Percentiles rank a stretch among this genome's conserved stretches.
phyloP scores from a whole-genome alignment of 2,797 vertebrate species.

The Apogon talboti region DNA sequence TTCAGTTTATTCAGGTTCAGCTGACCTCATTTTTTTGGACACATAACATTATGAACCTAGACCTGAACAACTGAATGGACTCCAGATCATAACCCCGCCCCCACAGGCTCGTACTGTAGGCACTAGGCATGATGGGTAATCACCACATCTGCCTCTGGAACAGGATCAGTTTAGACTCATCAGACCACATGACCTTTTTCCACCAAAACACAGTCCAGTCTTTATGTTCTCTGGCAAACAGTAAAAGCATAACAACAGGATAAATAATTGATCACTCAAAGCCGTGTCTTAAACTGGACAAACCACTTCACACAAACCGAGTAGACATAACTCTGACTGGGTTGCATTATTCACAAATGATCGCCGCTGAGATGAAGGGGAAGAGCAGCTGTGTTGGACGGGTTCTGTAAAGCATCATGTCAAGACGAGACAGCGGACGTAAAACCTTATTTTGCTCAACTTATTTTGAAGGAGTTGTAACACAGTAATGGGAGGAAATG shows the following conservation, averaged over 20 bases:
- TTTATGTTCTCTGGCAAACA: slow-evolving; percentile 26
- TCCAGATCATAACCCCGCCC: too few relatives aligned
- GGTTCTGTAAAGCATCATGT: slow-evolving; percentile 36
- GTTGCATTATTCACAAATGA: slow-evolving; percentile 74
- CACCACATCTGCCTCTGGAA: too few relatives aligned
- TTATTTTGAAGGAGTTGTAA: neutral
- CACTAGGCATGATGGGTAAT: too few relatives aligned
- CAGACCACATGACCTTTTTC: too few relatives aligned
- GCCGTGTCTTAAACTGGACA: slow-evolving; percentile 74
- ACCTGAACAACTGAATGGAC: too few relatives aligned
- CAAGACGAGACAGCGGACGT: slow-evolving; percentile 6
- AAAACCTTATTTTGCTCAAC: neutral
- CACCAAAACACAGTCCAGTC: too few relatives aligned
- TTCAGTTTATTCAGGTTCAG: neutral
- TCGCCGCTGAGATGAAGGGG: slow-evolving; percentile 35
- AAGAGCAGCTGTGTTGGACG: slow-evolving; percentile 26
- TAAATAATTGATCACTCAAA: slow-evolving; percentile 76
- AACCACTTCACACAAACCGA: slow-evolving; percentile 69
- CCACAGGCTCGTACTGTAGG: too few relatives aligned
- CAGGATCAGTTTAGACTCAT: too few relatives aligned
- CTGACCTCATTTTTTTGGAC: too few relatives aligned
- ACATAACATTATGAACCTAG: too few relatives aligned
- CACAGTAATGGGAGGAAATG: neutral
- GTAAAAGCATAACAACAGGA: slow-evolving; percentile 59
- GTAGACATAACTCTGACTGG: slow-evolving; percentile 67